phyloP scores from a whole-genome alignment of 64 coral and sea anemone species.

The Cladopsammia gracilis region DNA sequence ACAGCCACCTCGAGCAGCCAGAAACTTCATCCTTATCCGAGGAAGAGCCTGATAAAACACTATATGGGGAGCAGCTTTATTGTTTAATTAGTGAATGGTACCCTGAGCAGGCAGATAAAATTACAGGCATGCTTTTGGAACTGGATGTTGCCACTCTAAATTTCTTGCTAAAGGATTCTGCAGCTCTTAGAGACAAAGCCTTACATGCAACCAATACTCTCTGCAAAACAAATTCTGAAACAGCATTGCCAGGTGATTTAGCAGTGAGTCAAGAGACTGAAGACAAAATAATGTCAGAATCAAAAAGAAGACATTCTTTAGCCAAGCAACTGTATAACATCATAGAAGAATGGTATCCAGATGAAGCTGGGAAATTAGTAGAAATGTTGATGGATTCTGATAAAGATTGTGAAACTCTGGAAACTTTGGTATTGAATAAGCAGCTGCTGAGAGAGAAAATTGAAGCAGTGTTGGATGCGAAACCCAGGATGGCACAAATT shows the following conservation, averaged over 20 bases:
- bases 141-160: constrained; percentile 42
- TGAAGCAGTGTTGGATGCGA: neutral
- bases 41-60: constrained; percentile 39
- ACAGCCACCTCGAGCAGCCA: neutral
- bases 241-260: neutral
- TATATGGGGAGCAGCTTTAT: constrained; percentile 78
- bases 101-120: constrained; percentile 71
- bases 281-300: neutral
- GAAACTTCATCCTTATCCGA: constrained; percentile 15
- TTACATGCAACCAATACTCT: constrained; percentile 59
- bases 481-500: neutral
- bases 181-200: constrained; percentile 59
- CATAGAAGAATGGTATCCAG: constrained; percentile 3
- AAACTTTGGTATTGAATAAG: constrained; percentile 2
- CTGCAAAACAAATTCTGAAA: neutral
- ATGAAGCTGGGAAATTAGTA: neutral
- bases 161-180: constrained; percentile 45
- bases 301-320: neutral
- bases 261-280: neutral
- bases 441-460: neutral
- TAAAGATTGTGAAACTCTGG: neutral
- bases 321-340: neutral
- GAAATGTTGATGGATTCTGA: constrained; percentile 2
- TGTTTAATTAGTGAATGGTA: constrained; percentile 40
- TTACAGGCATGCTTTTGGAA: constrained; percentile 92